Conservation (phyloP, 2,113 vertebrate genomes). For the Microtus montanus region DNA sequence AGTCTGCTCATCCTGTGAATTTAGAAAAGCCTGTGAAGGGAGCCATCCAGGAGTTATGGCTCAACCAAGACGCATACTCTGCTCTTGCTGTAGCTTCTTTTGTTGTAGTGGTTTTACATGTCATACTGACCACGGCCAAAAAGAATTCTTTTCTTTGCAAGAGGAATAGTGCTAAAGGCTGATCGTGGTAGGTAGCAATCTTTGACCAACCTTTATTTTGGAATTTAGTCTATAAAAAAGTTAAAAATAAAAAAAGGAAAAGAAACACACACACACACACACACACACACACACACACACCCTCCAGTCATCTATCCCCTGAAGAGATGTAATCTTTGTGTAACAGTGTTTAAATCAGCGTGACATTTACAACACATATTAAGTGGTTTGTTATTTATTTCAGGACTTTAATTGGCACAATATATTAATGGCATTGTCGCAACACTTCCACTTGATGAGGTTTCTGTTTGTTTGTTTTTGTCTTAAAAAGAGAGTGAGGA, state of each 20-base stretch:
- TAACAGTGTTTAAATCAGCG: constrained; percentile 79
- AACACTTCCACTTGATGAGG: constrained; percentile 53
- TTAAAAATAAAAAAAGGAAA: constrained; percentile 54
- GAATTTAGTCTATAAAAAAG: constrained; percentile 65
- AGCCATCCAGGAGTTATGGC: not conserved
- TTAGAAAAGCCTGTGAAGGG: not conserved
- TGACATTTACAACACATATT: constrained; percentile 80
- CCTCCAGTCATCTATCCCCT: constrained; percentile 39
- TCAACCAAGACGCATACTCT: constrained; percentile 54
- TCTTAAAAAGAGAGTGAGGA: not conserved
- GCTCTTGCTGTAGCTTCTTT: constrained; percentile 6
- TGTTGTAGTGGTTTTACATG: not conserved
- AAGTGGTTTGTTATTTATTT: constrained; percentile 82
- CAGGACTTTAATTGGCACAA: constrained; percentile 79
- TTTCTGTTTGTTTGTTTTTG: constrained; percentile 22
- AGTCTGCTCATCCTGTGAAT: not conserved
- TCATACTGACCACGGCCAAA: not conserved
- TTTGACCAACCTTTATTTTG: constrained; percentile 37
- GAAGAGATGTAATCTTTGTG: constrained; percentile 75
- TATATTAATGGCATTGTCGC: constrained; percentile 72
- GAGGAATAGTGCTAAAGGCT: constrained; percentile 48
- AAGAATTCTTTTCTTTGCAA: constrained; percentile 61
- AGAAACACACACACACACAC: not conserved
- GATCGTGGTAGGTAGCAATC: constrained; percentile 43
- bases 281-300: not conserved